Evolutionary conservation across 2,797 vertebrate species (phyloP), one percentile per base, ranked within the genome.

Genomic region (Cottoperca gobio): DNA sequence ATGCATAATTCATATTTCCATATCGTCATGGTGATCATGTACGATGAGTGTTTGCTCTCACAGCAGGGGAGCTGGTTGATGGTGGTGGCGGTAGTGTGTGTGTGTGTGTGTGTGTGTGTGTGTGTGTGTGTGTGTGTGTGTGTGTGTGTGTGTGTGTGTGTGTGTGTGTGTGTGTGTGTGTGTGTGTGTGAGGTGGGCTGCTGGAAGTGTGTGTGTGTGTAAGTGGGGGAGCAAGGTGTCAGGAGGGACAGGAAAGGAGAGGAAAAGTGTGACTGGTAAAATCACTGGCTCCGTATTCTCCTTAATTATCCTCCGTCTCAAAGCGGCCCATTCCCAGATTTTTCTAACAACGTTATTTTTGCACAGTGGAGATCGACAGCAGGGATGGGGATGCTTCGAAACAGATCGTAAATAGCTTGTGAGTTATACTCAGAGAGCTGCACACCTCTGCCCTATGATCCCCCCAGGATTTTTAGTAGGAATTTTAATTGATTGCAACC

Each of bases 1-100:
- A 93, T 94, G 89, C 88, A 94, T 93, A 90, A 94, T 94, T 92
- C 92, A 94, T 93, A 90, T 89, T 91, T 90, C 86, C 86, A 91
- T 92, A 93, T 92, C 90, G 87, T 93, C 89, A 92, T 90, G 91
- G 90, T 91, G 90, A 94, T 94, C 89, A 89, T 90, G 91, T 86
- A 86, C 81, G 57, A 86, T 87, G 87, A 89, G 87, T 89, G 87
- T 91, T 92, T 91, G 88, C 87, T 91, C 81, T 90, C 89, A 70
- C 88, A 90, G 88, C 85, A 88, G 86, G 91, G 89, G 79, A 82
- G 83, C 78, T 78, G 68, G 84, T 78, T 86, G 77, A 76, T 65
- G 73, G 64, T 55, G 33, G 64, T 73, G 69, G 45, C 70, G 17
- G 53, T n/a, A n/a, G 59, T n/a, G 79, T 75, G 69, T 60, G 55